Evolutionary conservation across 1,140 invertebrate species (phyloP), one percentile per base, ranked within the genome.

Genomic region (Drosophila novamexicana): DNA sequence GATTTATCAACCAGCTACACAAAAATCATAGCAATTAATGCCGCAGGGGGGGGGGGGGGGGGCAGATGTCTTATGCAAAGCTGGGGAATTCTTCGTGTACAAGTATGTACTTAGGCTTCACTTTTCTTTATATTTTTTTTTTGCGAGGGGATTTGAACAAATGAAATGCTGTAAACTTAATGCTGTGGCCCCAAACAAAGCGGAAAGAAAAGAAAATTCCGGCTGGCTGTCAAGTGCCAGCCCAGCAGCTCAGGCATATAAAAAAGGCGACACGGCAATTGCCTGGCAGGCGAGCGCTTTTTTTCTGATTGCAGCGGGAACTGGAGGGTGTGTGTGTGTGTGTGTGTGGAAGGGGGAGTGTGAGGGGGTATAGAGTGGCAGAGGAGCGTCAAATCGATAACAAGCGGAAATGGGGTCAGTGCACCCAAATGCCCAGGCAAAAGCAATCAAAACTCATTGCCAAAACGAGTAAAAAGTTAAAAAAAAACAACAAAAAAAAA

Each of bases 401-500:
- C 79, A 83, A 88, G 83, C 79, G 83, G 83, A 86, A 86, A 86
- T 79, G 83, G 83, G 83, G 83, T 89, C 83, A 88, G 53, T 89
- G 83, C 83, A 86, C 83, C 84, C 84, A 78, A 88, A 74, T 81
- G 83, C 56, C 76, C 82, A 81, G 76, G 79, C 84, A 86, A 79
- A 88, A 86, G 83, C 83, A 86, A 86, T 86, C 83, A 86, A 86
- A 86, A 86, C 84, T 89, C 83, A 86, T 79, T 88, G 83, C 83
- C 83, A 86, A 86, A 86, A 86, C 65, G 83, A 75, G 47, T 12
- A 74, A 72, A 58, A 67, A 75, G 52, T 42, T 47, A 56, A 57
- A 59, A 62, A 50, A 57, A 56, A 52, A 14, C 0, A 14, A 14
- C 14, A 62, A 50, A 32, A 44, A 57, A 45, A 47, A 56, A 52